phyloP scores from a whole-genome alignment of 2,797 vertebrate species.

The Amblyopsis hoosieri region DNA sequence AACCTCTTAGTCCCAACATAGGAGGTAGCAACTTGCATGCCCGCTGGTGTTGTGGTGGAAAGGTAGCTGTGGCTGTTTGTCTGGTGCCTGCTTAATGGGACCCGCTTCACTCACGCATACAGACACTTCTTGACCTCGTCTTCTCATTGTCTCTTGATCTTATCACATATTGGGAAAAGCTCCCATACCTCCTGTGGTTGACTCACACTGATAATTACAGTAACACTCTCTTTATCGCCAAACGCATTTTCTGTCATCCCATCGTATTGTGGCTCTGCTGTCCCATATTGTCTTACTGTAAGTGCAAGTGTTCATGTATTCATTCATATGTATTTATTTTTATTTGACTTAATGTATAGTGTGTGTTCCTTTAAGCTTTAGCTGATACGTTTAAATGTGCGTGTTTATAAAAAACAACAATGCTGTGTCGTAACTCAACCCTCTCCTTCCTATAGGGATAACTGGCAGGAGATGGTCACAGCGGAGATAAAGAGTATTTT shows the following conservation, averaged over 20 bases:
- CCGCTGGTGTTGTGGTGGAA: conserved; percentile 54
- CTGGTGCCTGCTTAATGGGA: conserved; percentile 3
- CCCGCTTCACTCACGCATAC: neutral
- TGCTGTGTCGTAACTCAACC: no score
- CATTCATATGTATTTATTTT: neutral
- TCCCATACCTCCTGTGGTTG: conserved; percentile 24
- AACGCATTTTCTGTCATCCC: neutral
- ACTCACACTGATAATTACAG: conserved; percentile 18
- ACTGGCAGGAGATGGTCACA: conserved; percentile 83
- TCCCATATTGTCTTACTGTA: conserved; percentile 2
- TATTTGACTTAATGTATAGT: neutral
- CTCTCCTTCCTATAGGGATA: conserved; percentile 62
- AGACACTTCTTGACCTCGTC: conserved; percentile 33
- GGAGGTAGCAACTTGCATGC: conserved; percentile 77
- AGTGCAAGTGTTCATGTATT: neutral
- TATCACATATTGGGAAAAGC: conserved; percentile 53
- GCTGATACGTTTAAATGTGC: no score
- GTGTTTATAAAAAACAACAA: neutral
- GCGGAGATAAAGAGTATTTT: conserved; percentile 81
- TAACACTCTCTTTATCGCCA: neutral
- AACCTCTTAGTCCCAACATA: conserved; percentile 55
- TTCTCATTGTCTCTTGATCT: conserved; percentile 60
- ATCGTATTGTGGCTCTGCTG: neutral
- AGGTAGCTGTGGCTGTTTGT: conserved; percentile 25
- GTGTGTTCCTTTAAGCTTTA: no score